Evolutionary conservation across 2,888 invertebrate genomes (phyloP), one percentile per base, ranked within the genome.

Genomic region (Catocala fraxini): DNA sequence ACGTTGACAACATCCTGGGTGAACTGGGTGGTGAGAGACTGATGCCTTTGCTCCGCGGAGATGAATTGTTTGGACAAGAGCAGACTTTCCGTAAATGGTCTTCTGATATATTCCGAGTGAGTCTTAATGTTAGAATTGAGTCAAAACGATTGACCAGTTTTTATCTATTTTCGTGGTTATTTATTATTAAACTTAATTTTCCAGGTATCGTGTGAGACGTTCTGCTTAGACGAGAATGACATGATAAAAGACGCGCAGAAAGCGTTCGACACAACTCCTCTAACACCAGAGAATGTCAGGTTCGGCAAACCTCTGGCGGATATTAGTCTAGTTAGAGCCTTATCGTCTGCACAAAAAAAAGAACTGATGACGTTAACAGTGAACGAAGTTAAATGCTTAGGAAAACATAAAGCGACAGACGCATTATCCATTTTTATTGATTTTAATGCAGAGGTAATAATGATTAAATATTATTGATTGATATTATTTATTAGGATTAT

Each of bases 51-150:
- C 96, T 96, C 0, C 96, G 96, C 63, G 99, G 99, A 0, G 99
- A 99, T 86, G 99, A 99, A 93, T 96, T 99, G 95, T 98, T 97
- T 81, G 99, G 98, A 0, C 98, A 98, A 87, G 99, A 99, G 82
- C 98, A 98, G 84, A 96, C 98, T 0, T 99, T 99, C 85, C 95
- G 97, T 62, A 96, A 96, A 79, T 98, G 98, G 98, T 97, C 98
- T 0, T 96, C 97, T 0, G 97, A 97, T 82, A 97, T 97, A 12
- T 98, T 98, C 84, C 96, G 96, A 85, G 98, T 98, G 90, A 91
- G 92, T 87, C 5, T 0, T 51, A 12, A 35, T 11, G 4, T 33
- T 15, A 15, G 15, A 15, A 15, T 15, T 15, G 15, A 1, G 2
- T 15, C 2, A 15, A 15, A 15, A 1, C 6, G 1, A 6, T 35